Conservation (phyloP, 2,797 vertebrate genomes). For the Cuculus canorus region DNA sequence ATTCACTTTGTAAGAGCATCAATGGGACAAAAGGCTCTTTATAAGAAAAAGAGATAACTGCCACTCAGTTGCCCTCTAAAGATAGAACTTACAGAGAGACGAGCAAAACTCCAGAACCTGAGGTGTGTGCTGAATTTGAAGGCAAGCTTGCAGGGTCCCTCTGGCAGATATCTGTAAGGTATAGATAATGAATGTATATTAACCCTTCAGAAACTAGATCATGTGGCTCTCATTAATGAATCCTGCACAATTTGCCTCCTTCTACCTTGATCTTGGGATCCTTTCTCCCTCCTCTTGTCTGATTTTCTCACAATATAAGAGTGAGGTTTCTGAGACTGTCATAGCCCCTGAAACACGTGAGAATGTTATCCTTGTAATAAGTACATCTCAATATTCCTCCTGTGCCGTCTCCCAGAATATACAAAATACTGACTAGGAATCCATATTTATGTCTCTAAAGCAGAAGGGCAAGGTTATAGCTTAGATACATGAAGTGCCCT, state of each 20-base stretch:
- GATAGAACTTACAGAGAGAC: background rate
- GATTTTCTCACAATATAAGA: background rate
- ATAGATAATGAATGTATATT: background rate
- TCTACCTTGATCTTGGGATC: background rate
- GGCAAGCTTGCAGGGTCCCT: background rate
- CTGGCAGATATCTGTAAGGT: background rate
- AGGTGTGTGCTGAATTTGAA: background rate
- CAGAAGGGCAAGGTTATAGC: background rate
- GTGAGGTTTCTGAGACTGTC: background rate
- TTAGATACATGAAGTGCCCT: background rate
- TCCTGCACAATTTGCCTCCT: background rate
- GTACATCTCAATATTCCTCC: background rate
- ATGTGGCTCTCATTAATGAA: background rate
- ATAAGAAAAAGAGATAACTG: background rate
- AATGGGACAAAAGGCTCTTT: background rate
- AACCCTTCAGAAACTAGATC: background rate
- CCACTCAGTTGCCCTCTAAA: background rate
- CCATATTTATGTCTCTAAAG: conserved; percentile 13
- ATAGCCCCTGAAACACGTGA: background rate
- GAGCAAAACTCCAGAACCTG: background rate
- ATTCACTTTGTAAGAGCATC: background rate
- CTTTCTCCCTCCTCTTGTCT: background rate
- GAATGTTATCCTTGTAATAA: conserved; percentile 34
- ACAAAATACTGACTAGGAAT: background rate
- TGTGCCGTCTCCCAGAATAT: background rate